A percentile compares a stretch with the other conserved stretches of the same genome.
Evolutionary conservation across 1,140 invertebrate species (phyloP).

Genomic region (Orchestia grillus): DNA sequence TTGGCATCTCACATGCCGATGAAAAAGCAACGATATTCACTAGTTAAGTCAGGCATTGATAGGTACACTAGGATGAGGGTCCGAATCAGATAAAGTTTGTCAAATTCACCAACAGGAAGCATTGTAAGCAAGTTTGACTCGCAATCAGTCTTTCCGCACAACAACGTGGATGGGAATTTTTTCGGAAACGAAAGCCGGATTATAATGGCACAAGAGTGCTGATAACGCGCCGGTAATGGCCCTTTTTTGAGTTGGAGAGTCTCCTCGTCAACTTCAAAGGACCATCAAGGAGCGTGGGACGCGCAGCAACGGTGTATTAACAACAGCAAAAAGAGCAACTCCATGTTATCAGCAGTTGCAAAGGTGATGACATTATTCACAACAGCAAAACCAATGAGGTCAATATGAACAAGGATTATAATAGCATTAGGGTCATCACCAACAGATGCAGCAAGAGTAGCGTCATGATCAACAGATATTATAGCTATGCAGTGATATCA

Average conservation of each 20-base stretch:
- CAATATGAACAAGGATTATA: not conserved
- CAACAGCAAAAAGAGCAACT: not conserved
- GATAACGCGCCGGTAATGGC: not conserved
- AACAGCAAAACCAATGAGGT: not conserved
- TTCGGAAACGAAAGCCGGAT: not conserved
- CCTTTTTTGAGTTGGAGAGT: not conserved
- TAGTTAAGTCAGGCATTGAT: not conserved
- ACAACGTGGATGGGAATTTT: not conserved
- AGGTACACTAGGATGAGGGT: not conserved
- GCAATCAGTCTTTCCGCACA: not conserved
- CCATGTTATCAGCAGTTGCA: not conserved
- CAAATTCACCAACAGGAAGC: not conserved
- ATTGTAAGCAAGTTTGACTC: not conserved
- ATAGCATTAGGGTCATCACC: not conserved
- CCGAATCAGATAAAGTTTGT: not conserved
- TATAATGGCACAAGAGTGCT: not conserved
- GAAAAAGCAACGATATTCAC: not conserved
- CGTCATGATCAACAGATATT: not conserved
- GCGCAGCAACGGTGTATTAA: not conserved
- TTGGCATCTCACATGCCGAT: not conserved
- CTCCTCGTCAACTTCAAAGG: not conserved
- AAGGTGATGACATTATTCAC: not conserved
- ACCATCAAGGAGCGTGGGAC: not conserved
- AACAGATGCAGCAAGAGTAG: not conserved
- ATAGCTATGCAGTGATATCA: too few species aligned